Percentiles rank a stretch among this genome's conserved stretches.
Conservation (phyloP, 2,888 invertebrate genomes). For the Cabera pusaria region DNA sequence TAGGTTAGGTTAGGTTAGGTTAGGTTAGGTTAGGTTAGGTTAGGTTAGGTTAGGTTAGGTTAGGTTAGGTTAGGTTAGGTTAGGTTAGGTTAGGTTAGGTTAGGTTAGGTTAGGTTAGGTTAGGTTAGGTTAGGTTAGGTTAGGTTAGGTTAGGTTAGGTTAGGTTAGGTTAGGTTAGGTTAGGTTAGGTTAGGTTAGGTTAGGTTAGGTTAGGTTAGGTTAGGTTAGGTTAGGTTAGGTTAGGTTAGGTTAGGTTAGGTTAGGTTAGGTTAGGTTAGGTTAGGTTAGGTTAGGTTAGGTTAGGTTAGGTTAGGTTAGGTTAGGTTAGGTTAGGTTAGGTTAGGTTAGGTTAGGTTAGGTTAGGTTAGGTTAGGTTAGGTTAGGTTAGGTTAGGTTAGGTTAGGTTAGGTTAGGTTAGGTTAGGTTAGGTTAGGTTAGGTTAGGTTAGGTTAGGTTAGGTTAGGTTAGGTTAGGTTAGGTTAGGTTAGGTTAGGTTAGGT, state of each 20-base stretch:
- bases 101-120: conserved; percentile 26
- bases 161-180: conserved; percentile 7
- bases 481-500: conserved; percentile 7
- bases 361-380: conserved; percentile 27
- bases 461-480: conserved; percentile 7
- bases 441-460: conserved; percentile 20
- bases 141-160: conserved; percentile 22
- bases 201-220: conserved; percentile 23
- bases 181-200: conserved; percentile 14
- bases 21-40: not conserved
- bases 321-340: conserved; percentile 29
- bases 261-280: conserved; percentile 25
- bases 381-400: conserved; percentile 23
- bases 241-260: conserved; percentile 29
- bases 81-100: conserved; percentile 26
- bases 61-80: conserved; percentile 26
- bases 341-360: conserved; percentile 29
- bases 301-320: conserved; percentile 29
- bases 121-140: conserved; percentile 21
- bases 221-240: conserved; percentile 28
- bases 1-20: not conserved
- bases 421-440: conserved; percentile 21
- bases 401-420: conserved; percentile 26
- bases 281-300: conserved; percentile 27
- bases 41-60: conserved; percentile 6